Percentiles rank a stretch among this genome's conserved stretches.
phyloP scores from a whole-genome alignment of 2,888 invertebrate species.

The Teinopalpus imperialis region DNA sequence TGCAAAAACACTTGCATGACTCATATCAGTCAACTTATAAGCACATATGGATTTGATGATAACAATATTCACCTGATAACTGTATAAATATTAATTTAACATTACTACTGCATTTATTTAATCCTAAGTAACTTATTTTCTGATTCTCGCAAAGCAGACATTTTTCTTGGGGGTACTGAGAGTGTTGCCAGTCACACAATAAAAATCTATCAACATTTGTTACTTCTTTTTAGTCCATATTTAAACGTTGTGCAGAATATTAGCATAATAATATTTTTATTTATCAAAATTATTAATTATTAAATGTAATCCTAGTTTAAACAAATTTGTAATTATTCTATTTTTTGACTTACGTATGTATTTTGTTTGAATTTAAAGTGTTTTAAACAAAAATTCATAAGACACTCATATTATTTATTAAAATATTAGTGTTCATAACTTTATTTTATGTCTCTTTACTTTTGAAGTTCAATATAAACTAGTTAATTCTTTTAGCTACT shows the following conservation, averaged over 20 bases:
- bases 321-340: too few relatives aligned
- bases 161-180: slow-evolving; percentile 58
- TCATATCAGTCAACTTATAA: slow-evolving; percentile 52
- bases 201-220: slow-evolving; percentile 1
- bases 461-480: not conserved
- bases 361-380: too few relatives aligned
- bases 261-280: too few relatives aligned
- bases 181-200: slow-evolving; percentile 40
- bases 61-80: slow-evolving; percentile 65
- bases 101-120: slow-evolving; percentile 52
- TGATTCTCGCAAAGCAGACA: slow-evolving; percentile 72
- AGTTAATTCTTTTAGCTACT: slow-evolving; percentile 39
- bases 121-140: slow-evolving; percentile 62
- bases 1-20: slow-evolving; percentile 74
- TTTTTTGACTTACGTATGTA: too few relatives aligned
- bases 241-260: too few relatives aligned
- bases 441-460: not conserved
- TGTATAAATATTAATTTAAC: slow-evolving; percentile 49
- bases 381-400: too few relatives aligned
- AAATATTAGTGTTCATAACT: not conserved
- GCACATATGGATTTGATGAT: slow-evolving; percentile 40
- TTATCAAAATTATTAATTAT: too few relatives aligned
- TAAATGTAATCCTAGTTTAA: too few relatives aligned
- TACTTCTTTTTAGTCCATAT: too few relatives aligned
- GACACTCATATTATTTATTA: too few relatives aligned